phyloP scores from a whole-genome alignment of 2,888 invertebrate species.

The Eupithecia insigniata region DNA sequence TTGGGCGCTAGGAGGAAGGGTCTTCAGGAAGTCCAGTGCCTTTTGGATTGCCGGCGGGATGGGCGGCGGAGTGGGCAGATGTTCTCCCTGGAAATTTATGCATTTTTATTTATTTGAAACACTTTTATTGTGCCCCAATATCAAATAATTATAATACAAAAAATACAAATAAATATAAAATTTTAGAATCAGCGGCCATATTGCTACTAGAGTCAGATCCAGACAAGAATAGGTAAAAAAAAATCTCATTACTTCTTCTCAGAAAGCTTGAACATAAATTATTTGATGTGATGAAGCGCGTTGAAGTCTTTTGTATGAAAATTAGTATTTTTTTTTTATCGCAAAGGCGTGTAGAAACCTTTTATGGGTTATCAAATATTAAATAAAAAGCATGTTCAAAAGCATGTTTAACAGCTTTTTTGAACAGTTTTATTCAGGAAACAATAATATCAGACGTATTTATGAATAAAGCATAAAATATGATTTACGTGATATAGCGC shows the following conservation, averaged over 20 bases:
- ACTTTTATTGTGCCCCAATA: no score
- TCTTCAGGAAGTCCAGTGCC: slow-evolving; percentile 86
- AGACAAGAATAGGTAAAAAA: no score
- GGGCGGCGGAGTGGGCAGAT: slow-evolving; percentile 92
- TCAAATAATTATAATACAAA: no score
- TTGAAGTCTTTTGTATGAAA: slow-evolving; percentile 24
- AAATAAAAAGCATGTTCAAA: no score
- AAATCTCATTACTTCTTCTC: no score
- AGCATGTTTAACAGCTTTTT: background rate
- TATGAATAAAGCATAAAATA: background rate
- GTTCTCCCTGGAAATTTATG: slow-evolving; percentile 84
- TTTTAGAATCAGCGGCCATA: no score
- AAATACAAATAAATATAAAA: no score
- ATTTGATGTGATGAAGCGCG: slow-evolving; percentile 6
- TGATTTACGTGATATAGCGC: background rate
- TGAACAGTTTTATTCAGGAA: background rate
- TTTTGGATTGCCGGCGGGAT: slow-evolving; percentile 89
- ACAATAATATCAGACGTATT: background rate
- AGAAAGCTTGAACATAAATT: no score
- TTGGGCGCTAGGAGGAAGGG: slow-evolving; percentile 78
- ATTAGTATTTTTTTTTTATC: background rate
- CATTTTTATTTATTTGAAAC: no score
- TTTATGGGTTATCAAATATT: background rate
- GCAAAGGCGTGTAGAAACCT: background rate
- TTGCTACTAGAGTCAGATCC: no score